Conservation (phyloP, 2,797 vertebrate genomes). For the Sebastiscus tertius region DNA sequence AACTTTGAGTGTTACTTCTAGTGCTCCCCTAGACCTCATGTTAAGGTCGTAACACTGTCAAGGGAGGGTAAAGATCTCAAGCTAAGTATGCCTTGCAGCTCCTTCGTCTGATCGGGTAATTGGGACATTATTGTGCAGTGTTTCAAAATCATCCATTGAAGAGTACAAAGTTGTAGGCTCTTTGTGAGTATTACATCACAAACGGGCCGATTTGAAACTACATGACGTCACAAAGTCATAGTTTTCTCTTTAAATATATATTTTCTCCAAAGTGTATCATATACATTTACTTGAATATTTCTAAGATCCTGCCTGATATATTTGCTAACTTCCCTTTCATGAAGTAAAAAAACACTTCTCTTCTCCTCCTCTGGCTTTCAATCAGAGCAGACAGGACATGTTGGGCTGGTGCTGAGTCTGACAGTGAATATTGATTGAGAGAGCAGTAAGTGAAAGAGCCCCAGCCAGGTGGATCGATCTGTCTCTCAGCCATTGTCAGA, state of each 20-base stretch:
- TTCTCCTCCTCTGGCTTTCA: neutral
- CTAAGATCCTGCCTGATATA: neutral
- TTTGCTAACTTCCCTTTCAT: neutral
- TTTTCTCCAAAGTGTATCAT: neutral
- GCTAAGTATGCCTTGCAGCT: too few species aligned
- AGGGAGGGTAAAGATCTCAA: too few species aligned
- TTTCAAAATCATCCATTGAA: neutral
- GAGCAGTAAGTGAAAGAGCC: slow-evolving; percentile 15
- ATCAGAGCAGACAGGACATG: neutral
- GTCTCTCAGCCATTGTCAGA: slow-evolving; percentile 28
- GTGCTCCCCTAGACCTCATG: too few species aligned
- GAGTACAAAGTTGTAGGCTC: neutral
- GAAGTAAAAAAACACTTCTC: neutral
- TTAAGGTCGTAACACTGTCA: too few species aligned
- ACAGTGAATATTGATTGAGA: slow-evolving; percentile 32
- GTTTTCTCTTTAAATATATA: neutral
- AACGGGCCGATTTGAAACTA: neutral
- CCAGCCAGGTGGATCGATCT: slow-evolving; percentile 25
- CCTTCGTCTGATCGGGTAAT: too few species aligned
- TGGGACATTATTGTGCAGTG: neutral
- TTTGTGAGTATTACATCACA: neutral
- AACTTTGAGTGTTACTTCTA: too few species aligned
- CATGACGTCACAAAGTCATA: neutral
- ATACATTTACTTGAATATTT: neutral
- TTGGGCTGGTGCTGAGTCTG: neutral